A percentile compares a stretch with the other conserved stretches of the same genome.
These are phyloP conservation scores for Alcedo atthis DNA, from an alignment of 2,797 vertebrate genomes.

Conservation along the genomic window DNA sequence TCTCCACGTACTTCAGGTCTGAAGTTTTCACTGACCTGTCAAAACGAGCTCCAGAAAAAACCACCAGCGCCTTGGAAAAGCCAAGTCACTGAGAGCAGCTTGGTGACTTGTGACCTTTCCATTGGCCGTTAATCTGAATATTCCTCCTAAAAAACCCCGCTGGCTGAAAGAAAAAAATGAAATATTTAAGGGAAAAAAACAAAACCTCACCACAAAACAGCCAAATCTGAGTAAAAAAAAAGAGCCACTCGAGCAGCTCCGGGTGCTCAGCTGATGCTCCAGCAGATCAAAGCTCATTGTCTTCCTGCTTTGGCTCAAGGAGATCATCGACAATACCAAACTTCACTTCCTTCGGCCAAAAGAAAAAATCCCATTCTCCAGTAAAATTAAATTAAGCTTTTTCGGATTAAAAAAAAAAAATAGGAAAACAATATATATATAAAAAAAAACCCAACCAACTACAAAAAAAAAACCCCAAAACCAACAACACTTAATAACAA, in stretches of 20 bases:
- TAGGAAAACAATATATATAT: background rate
- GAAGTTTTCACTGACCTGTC: background rate
- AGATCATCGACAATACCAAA: background rate
- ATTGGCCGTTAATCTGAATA: background rate
- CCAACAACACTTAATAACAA: background rate
- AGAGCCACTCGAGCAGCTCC: background rate
- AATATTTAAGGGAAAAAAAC: background rate
- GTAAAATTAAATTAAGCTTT: background rate
- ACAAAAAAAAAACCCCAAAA: too few relatives aligned
- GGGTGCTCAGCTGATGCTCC: background rate
- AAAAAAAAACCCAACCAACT: too few relatives aligned
- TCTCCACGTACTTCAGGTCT: background rate
- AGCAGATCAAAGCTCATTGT: conserved; percentile 18
- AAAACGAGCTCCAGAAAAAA: background rate
- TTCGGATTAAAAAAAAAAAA: background rate
- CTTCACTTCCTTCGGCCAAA: background rate
- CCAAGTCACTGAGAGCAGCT: background rate
- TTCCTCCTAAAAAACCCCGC: background rate
- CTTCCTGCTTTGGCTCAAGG: background rate
- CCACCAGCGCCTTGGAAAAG: background rate
- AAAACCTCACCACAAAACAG: background rate
- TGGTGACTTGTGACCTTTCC: background rate
- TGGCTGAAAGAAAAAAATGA: background rate
- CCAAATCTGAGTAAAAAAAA: background rate
- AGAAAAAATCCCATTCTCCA: background rate